Base-by-base conservation (phyloP, 2,797 vertebrate species). In the Champsocephalus esox region DNA sequence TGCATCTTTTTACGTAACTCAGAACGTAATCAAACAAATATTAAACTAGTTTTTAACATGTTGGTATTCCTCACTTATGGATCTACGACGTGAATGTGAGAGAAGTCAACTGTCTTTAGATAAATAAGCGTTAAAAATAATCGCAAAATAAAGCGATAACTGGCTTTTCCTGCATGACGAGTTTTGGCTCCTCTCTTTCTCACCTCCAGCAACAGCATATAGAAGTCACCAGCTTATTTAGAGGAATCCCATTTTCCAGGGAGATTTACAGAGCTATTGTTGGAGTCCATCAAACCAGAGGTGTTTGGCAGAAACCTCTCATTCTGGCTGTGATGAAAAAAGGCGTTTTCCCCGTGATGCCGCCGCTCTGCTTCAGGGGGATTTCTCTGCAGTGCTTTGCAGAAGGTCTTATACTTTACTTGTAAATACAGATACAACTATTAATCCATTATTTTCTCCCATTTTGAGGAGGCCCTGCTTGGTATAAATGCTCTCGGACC, bases 181-280 rank as follows among this genome's bases (percentile, higher is more conserved):
- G 21, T 43, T 54, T 67, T 45, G 34, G 14, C 1, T 54, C 17
- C 5, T 9, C 57, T 3, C 56, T n/a, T 34, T 13, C 55, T n/a
- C 14, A 7, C 50, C 54, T 43, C 41, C 46, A 58, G 21, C 66
- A 54, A 8, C 70, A 59, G 49, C 58, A 51, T 51, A 50, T 41
- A 50, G 16, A 79, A 80, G 70, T 69, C 69, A 54, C 59, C 63
- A 9, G 74, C 72, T 76, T 88, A 85, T 88, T 82, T 74, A 77
- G 80, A 84, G 71, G 73, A 88, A 88, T 85, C 85, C 75, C 83
- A 85, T 87, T 86, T 90, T 90, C 81, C 80, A 64, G 80, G 69
- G 85, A 83, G 86, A 85, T 82, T 87, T 83, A 38, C 59, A 1
- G 10, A 64, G 69, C 81, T 88, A 88, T 89, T 83, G 85, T 45